Evolutionary conservation across 1,140 invertebrate species (phyloP).

Genomic region (Drosophila albomicans): DNA sequence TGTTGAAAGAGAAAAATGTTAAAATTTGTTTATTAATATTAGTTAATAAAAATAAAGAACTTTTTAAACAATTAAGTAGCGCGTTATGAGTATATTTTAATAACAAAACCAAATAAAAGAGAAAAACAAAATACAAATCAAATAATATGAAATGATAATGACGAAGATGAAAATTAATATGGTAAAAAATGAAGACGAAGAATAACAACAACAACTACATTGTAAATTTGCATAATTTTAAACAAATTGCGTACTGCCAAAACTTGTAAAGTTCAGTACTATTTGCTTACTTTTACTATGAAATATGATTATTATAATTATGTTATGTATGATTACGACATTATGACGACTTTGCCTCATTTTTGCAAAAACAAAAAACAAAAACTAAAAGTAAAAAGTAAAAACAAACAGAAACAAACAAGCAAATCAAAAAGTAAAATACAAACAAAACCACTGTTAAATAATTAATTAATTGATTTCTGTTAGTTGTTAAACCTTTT

Average conservation of each 20-base stretch:
- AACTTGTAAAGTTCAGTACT: constrained; percentile 84
- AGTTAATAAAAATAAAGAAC: constrained; percentile 70
- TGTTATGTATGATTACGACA: constrained; percentile 39
- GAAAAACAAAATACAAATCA: constrained; percentile 47
- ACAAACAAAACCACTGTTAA: constrained; percentile 60
- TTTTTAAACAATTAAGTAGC: constrained; percentile 81
- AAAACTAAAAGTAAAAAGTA: constrained; percentile 41
- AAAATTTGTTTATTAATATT: constrained; percentile 79
- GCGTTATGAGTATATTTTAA: constrained; percentile 80
- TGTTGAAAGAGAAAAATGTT: constrained; percentile 62
- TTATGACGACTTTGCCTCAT: constrained; percentile 63
- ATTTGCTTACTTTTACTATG: constrained; percentile 60
- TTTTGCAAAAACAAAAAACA: constrained; percentile 65
- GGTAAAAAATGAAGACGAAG: constrained; percentile 52
- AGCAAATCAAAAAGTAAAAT: constrained; percentile 30
- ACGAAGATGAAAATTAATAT: background rate
- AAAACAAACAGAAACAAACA: constrained; percentile 8
- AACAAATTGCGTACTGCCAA: constrained; percentile 82
- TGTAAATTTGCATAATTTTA: constrained; percentile 82
- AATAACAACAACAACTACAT: constrained; percentile 58
- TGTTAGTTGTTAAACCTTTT: constrained; percentile 62
- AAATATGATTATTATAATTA: constrained; percentile 40
- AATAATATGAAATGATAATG: constrained; percentile 22
- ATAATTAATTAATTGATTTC: constrained; percentile 47
- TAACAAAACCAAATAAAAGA: constrained; percentile 39